Percentiles rank a stretch among this genome's conserved stretches.
phyloP scores from a whole-genome alignment of 2,113 vertebrate species.

The Vombatus ursinus region DNA sequence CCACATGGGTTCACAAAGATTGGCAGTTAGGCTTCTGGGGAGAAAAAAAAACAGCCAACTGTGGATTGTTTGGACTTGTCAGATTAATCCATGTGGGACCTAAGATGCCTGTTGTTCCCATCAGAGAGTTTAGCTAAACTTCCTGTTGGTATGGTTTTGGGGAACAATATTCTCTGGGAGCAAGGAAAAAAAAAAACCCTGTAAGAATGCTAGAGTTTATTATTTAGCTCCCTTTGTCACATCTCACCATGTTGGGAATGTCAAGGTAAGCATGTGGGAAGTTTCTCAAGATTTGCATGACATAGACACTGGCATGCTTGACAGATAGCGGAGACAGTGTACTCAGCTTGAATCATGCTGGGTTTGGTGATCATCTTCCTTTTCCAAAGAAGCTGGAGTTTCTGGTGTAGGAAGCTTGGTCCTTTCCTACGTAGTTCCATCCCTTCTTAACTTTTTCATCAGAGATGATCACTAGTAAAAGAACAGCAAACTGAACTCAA shows the following conservation, averaged over 20 bases:
- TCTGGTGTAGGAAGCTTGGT: conserved; percentile 47
- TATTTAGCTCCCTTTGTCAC: conserved; percentile 47
- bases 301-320: conserved; percentile 47
- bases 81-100: conserved; percentile 55
- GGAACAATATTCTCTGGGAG: conserved; percentile 49
- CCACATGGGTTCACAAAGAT: conserved; percentile 40
- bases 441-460: conserved; percentile 70
- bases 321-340: conserved; percentile 30
- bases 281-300: conserved; percentile 48
- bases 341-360: conserved; percentile 16
- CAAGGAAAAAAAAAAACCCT: conserved; percentile 49
- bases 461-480: conserved; percentile 60
- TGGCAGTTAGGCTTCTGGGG: conserved; percentile 44
- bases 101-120: conserved; percentile 40
- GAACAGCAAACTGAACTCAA: conserved; percentile 67
- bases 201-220: background rate
- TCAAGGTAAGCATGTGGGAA: conserved; percentile 38
- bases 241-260: conserved; percentile 24
- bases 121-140: conserved; percentile 60
- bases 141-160: conserved; percentile 28
- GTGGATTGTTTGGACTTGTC: conserved; percentile 43
- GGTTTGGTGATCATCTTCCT: conserved; percentile 46
- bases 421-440: conserved; percentile 39
- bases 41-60: background rate
- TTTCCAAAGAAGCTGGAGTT: conserved; percentile 54